Evolutionary conservation across 2,888 invertebrate species (phyloP).

Genomic region (Leistus spinibarbis): DNA sequence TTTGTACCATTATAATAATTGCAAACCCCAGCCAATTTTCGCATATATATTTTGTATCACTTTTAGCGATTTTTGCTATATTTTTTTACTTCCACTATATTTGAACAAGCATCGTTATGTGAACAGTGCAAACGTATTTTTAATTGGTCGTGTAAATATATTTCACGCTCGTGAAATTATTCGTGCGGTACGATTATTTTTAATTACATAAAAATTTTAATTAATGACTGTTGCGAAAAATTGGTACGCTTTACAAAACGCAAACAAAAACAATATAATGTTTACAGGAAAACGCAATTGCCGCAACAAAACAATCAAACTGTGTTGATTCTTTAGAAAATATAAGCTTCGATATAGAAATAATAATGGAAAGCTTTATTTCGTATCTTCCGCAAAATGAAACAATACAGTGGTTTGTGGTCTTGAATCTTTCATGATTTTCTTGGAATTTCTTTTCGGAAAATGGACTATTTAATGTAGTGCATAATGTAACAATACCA

Average conservation of each 20-base stretch:
- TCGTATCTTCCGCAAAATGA: too few species aligned
- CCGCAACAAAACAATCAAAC: not conserved
- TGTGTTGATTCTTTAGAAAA: not conserved
- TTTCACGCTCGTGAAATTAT: not conserved
- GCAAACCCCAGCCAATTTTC: not conserved
- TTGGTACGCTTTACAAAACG: not conserved
- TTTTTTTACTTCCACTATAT: not conserved
- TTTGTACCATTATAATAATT: not conserved
- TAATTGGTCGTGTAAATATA: conserved; percentile 2
- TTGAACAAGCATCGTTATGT: not conserved
- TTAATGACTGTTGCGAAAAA: not conserved
- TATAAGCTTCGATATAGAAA: too few species aligned
- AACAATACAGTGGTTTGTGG: too few species aligned
- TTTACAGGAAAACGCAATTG: not conserved
- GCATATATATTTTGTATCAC: not conserved
- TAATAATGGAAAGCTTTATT: too few species aligned
- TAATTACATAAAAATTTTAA: conserved; percentile 10
- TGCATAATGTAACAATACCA: too few species aligned
- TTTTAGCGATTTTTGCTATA: not conserved
- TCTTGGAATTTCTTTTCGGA: too few species aligned
- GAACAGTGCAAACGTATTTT: not conserved
- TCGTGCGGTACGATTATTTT: not conserved
- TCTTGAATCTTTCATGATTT: too few species aligned
- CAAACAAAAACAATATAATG: not conserved
- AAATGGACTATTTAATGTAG: too few species aligned